Evolutionary conservation across 1,140 invertebrate genomes (phyloP).

Genomic region (Musca domestica): DNA sequence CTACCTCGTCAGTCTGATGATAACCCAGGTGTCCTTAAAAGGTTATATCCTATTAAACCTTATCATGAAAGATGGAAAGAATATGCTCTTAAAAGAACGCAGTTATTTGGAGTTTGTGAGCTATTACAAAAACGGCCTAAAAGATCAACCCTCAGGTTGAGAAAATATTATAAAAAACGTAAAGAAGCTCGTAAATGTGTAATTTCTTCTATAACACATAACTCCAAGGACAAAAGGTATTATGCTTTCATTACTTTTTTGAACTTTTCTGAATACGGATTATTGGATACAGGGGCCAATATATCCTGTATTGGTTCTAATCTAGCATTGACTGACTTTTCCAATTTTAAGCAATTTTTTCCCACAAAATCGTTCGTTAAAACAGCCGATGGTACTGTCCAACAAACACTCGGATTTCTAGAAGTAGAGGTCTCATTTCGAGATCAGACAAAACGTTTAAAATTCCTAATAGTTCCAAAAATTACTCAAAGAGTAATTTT

Average conservation of each 20-base stretch:
- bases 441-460: background rate
- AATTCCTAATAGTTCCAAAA: constrained; percentile 1
- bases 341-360: background rate
- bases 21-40: background rate
- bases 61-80: background rate
- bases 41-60: background rate
- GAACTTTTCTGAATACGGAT: background rate
- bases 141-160: background rate
- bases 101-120: background rate
- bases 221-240: background rate
- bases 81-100: background rate
- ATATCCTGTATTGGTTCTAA: constrained; percentile 5
- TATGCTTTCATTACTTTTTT: background rate
- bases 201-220: background rate
- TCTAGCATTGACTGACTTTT: background rate
- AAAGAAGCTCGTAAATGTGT: background rate
- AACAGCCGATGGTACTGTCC: constrained; percentile 11
- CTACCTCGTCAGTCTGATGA: background rate
- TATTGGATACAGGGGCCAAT: background rate
- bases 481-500: background rate
- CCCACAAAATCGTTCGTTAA: background rate
- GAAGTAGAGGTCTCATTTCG: background rate
- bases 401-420: background rate
- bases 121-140: background rate
- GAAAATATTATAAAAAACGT: background rate